Evolutionary conservation across 2,113 vertebrate species (phyloP), one percentile per base, ranked within the genome.

Genomic region (Microtus pennsylvanicus): DNA sequence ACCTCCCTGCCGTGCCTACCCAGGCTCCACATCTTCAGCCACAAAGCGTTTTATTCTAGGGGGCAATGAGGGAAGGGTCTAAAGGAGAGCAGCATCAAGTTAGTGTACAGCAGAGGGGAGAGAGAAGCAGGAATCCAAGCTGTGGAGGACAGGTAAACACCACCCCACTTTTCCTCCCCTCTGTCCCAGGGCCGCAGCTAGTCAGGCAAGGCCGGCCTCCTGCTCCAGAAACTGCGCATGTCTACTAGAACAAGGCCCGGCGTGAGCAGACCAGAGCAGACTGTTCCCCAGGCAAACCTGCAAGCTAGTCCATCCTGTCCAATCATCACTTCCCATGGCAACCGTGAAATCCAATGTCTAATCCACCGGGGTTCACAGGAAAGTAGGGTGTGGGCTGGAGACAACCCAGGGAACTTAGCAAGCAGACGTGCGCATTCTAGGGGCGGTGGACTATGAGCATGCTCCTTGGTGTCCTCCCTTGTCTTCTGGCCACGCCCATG

Each of bases 171-270:
- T 50, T 12, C 3, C n/a, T 19, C 1, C 30, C 85, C 7, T 61
- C 72, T 2, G 38, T 16, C 19, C 63, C 30, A 28, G 8, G 0
- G 2, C 21, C 35, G 28, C 1, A 2, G 4, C 28, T 3, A 5
- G 4, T 4, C 52, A 74, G 70, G 19, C 70, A 42, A 24, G 42
- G 24, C 30, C 42, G 7, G 13, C 35, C 6, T 50, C 50, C 3
- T 0, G 6, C 35, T 50, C 35, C 28, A 1, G 45, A 52, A 72
- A 38, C 55, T n/a, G 12, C n/a, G 1, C 2, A 17, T 70, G 91
- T 13, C 67, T 81, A 72, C 28, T 52, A 86, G 76, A 82, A 24
- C 0, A 16, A 12, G 24, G 12, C 50, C 82, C 50, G 69, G 8
- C 0, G 5, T 1, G 1, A 87, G 24, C 2, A 94, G 24, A 47